These are phyloP conservation scores for Coracias cyanogaster DNA, from an alignment of 2,797 vertebrate genomes.

Conservation along the genomic window DNA sequence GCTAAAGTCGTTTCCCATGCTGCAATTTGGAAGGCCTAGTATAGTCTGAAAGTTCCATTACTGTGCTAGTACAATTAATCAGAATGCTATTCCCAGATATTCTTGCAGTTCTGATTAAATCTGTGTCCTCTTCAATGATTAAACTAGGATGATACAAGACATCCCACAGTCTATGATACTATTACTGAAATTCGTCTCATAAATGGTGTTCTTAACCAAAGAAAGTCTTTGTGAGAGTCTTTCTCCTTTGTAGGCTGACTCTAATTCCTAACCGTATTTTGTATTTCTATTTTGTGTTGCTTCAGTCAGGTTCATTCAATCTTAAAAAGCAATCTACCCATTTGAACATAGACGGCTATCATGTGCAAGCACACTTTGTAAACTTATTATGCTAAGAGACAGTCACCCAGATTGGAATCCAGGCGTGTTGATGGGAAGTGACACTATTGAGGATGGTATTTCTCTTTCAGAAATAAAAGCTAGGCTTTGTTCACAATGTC, in stretches of 20 bases:
- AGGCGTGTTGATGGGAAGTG: slow-evolving; percentile 56
- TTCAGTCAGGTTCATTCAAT: slow-evolving; percentile 4
- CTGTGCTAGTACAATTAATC: neutral
- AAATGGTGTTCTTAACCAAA: neutral
- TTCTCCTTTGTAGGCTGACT: neutral
- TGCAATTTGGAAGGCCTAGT: neutral
- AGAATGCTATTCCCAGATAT: slow-evolving; percentile 4
- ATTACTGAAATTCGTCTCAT: neutral
- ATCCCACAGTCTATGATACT: neutral
- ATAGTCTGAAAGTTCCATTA: neutral
- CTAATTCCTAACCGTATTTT: neutral
- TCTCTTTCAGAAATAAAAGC: slow-evolving; percentile 47
- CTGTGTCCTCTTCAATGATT: slow-evolving; percentile 14
- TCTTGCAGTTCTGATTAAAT: slow-evolving; percentile 32
- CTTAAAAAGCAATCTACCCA: neutral
- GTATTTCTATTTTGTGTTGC: neutral
- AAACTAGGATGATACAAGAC: neutral
- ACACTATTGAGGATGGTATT: slow-evolving; percentile 47
- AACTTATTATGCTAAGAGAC: slow-evolving; percentile 51
- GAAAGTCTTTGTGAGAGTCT: neutral
- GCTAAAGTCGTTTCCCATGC: neutral
- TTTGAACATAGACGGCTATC: slow-evolving; percentile 1
- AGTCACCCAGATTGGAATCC: slow-evolving; percentile 42
- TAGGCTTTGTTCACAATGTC: slow-evolving; percentile 35
- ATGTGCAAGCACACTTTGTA: slow-evolving; percentile 32